A percentile compares a stretch with the other conserved stretches of the same genome.
These are phyloP conservation scores for Eunapius fragilis DNA, from an alignment of 37 sponge, comb jelly and placozoan species.

Conservation along the genomic window DNA sequence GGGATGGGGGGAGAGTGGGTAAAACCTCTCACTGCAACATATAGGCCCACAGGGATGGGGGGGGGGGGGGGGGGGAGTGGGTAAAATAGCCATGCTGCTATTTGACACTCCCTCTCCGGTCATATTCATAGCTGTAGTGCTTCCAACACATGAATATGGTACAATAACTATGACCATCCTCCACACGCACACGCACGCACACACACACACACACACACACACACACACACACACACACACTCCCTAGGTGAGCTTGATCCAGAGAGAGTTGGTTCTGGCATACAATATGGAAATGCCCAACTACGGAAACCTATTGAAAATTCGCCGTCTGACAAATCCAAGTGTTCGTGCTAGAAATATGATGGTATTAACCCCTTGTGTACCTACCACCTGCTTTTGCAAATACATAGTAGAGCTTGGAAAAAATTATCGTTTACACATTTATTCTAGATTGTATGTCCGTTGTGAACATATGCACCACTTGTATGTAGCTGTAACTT, in stretches of 20 bases:
- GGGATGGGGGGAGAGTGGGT: too few species aligned
- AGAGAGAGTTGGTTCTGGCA: slow-evolving; percentile 97
- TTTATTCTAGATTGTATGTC: not conserved
- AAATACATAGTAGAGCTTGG: not conserved
- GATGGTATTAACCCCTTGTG: not conserved
- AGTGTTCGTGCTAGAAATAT: not conserved
- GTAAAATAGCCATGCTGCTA: too few species aligned
- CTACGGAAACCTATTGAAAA: slow-evolving; percentile 46
- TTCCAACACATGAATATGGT: not conserved
- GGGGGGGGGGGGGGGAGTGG: too few species aligned
- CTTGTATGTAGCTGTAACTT: not conserved
- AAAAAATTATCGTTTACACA: not conserved
- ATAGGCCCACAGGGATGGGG: too few species aligned
- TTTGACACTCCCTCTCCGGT: too few species aligned
- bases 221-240: not conserved
- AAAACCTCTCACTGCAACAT: too few species aligned
- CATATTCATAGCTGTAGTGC: not conserved
- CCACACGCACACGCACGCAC: too few species aligned
- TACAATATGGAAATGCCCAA: slow-evolving; percentile 96
- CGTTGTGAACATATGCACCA: too few species aligned
- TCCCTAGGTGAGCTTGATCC: slow-evolving; percentile 96
- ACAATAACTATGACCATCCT: not conserved
- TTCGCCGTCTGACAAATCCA: not conserved
- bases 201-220: not conserved
- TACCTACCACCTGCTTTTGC: not conserved